Evolutionary conservation across 2,113 vertebrate genomes (phyloP), one percentile per base, ranked within the genome.

Genomic region (Actenoides lindsayi): DNA sequence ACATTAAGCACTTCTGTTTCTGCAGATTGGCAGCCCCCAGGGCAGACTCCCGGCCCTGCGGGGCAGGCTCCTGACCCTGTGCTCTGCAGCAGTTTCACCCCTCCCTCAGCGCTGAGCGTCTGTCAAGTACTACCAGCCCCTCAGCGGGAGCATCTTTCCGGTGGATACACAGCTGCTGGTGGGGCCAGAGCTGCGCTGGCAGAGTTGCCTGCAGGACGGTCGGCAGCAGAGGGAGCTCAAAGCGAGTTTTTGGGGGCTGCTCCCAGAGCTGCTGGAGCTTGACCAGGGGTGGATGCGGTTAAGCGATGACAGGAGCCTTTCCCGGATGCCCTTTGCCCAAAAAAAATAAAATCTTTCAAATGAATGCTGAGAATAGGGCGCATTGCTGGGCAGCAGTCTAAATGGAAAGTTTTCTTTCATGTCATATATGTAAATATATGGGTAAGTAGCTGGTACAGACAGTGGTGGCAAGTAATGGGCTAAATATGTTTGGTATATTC

Each of bases 161-260:
- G 25, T 3, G 6, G 30, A 10, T 1, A 6, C 1, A 4, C 15
- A 0, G 19, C 48, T 27, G 57, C 80, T 31, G 37, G 14, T 1
- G 48, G 1, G 46, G 68, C 24, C 64, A 0, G 60, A 28, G 1
- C 9, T 8, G 39, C 8, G 6, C 83, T 12, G 31, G 12, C 1
- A 7, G 16, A 9, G 7, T 2, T 37, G 20, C 53, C 50, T 20
- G 44, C 85, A 3, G 71, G 24, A 1, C 6, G 6, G 15, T 2
- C 4, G 63, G 42, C 96, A 70, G 83, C 90, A 96, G 96, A 76
- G 96, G 96, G 96, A 93, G 96, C 96, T 88, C 94, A n/a, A 64
- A 68, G 83, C 13, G 48, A 94, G 86, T 53, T 39, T 46, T 60
- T 71, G 6, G 48, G 42, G 12, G 16, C 41, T 23, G 42, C 48